Evolutionary conservation across 2,113 vertebrate genomes (phyloP), one percentile per base, ranked within the genome.

Genomic region (Cranoglanis bouderius): DNA sequence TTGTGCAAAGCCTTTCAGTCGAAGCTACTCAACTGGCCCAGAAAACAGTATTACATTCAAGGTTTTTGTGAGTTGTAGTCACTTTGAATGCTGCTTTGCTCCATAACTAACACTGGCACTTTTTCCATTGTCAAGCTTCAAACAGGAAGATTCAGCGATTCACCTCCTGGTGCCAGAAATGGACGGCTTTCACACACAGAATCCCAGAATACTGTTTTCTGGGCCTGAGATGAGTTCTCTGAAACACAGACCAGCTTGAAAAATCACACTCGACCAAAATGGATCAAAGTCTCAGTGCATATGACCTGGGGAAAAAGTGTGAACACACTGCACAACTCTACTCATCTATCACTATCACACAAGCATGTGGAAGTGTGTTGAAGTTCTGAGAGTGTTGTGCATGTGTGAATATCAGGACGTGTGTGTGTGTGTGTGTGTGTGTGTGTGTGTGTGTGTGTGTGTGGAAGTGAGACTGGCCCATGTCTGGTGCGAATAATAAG

Each of bases 401-500:
- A 24, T 43, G 40, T 32, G 16, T 84, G 40, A 53, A 35, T 55
- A 49, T 65, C 61, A 51, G 26, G 26, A 4, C 14, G 3, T 82
- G 18, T 51, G 40, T 35, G 43, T n/a, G 3, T 84, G 82, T 16
- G 53, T 29, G 80, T 29, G 26, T 24, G 81, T 38, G 2, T 83
- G 82, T 14, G 80, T 29, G 80, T 26, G 24, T 24, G 80, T 35
- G 2, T 83, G 81, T 6, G 78, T 26, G 78, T 26, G 24, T 18
- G 65, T 35, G 14, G 1, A 40, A 49, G 65, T 38, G 67, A 74
- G 67, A 74, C 51, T 40, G 32, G 55, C 2, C n/a, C 32, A 38
- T 72, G 46, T 82, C 51, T 7, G 19, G 51, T 67, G 6, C 53
- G 29, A 57, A 77, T 77, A 86, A 32, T 32, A 86, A 86, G 74